Base-by-base conservation (phyloP, 2,113 vertebrate genomes). In the Lasiurus cinereus region DNA sequence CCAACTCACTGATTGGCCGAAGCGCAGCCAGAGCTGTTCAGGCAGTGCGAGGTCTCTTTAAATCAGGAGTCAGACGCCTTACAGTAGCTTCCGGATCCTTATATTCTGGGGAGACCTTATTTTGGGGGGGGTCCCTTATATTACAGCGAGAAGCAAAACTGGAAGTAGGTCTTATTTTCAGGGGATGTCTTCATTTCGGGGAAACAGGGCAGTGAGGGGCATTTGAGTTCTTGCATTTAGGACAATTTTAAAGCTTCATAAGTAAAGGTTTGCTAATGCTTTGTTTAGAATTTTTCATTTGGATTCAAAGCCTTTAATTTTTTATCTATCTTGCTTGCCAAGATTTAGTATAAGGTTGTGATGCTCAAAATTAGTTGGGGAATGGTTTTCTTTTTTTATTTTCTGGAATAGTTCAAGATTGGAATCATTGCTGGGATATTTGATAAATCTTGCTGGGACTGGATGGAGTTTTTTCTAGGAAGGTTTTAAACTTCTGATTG, bases 221-320 rank as follows among this genome's bases (percentile, higher is more conserved):
- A 43, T 64, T 89, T 92, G 62, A 31, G 16, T 87, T 95, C 86
- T 91, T 70, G 50, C 31, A 76, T 54, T 86, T 82, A 0, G 39
- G 36, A 36, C 56, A 31, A 39, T 94, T 83, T 19, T 29, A 59
- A 78, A 69, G 18, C 72, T 85, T 85, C 72, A 59, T 46, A 54
- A 74, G n/a, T 76, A 46, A 83, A 93, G 48, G 1, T 86, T 74
- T 90, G 79, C 67, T 93, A 79, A n/a, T 90, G 21, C 66, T 87
- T 90, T 92, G 8, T 62, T 92, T 77, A 79, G 27, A 78, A 83
- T 84, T 83, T 76, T 87, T 92, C 46, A 50, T 43, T 3, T 72
- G 5, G 24, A 12, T 93, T 91, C 5, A 27, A 59, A 93, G 21
- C 15, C 24, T 82, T 5, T 91, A 84, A 43, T 85, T 73, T 54